Conservation (phyloP, 1,140 invertebrate genomes). For the Drosophila ogumai region DNA sequence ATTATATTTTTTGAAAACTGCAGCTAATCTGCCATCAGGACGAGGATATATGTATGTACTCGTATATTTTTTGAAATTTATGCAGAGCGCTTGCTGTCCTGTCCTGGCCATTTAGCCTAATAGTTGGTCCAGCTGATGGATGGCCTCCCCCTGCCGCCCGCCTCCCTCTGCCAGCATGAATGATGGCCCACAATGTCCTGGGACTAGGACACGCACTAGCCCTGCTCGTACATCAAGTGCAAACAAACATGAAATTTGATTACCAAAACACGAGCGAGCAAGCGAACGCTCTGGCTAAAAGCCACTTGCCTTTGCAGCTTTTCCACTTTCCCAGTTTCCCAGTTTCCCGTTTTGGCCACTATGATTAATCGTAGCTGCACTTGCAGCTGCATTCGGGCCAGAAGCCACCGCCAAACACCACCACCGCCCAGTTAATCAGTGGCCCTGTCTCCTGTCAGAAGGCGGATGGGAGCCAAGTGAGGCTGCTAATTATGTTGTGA, state of each 20-base stretch:
- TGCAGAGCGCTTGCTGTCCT: conserved; percentile 19
- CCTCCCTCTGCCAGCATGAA: conserved; percentile 29
- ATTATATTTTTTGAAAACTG: neutral
- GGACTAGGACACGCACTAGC: conserved; percentile 19
- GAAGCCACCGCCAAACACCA: conserved; percentile 10
- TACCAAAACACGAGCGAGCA: conserved; percentile 34
- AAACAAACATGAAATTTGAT: conserved; percentile 65
- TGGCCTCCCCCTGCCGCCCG: conserved; percentile 19
- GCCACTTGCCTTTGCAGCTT: conserved; percentile 6
- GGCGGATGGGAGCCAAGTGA: neutral
- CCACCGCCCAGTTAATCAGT: conserved; percentile 16
- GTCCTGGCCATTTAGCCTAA: conserved; percentile 24
- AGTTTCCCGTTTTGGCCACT: neutral
- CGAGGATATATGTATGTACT: conserved; percentile 1
- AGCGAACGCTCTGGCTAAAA: conserved; percentile 1
- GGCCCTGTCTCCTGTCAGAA: conserved; percentile 6
- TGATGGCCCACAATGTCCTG: conserved; percentile 34
- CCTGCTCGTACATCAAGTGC: conserved; percentile 51
- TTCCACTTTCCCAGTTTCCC: neutral
- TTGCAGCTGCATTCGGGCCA: conserved; percentile 29
- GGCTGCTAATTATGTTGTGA: conserved; percentile 40
- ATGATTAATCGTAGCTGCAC: conserved; percentile 44
- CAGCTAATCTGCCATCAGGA: conserved; percentile 7
- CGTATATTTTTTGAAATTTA: conserved; percentile 39
- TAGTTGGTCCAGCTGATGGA: conserved; percentile 68